A percentile compares a stretch with the other conserved stretches of the same genome.
Conservation (phyloP, 1,140 invertebrate species). For the fruit fly (Drosophila melanogaster) region Release_6_plus_ISO1_MT NT_033779.5:17530501-17531000, state of each 20-base stretch:
- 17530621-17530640: background rate
- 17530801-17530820: constrained; percentile 42
- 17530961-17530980: constrained; percentile 38
- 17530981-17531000: constrained; percentile 69
- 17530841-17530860: constrained; percentile 38
- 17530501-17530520: constrained; percentile 88
- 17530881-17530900: constrained; percentile 68
- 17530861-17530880: constrained; percentile 62
- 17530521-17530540: constrained; percentile 88
- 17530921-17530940: constrained; percentile 66
- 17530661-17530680: background rate
- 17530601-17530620: background rate
- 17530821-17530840: background rate
- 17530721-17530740: background rate
- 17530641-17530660: background rate
- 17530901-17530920: constrained; percentile 54
- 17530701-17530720: background rate
- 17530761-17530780: background rate
- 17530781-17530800: background rate
- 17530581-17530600: constrained; percentile 46
- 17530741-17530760: too few species aligned
- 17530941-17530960: constrained; percentile 72
- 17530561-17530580: constrained; percentile 63
- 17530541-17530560: constrained; percentile 75
- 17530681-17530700: background rate